phyloP scores from a whole-genome alignment of 2,113 vertebrate genomes.

The Tringa solitaria region DNA sequence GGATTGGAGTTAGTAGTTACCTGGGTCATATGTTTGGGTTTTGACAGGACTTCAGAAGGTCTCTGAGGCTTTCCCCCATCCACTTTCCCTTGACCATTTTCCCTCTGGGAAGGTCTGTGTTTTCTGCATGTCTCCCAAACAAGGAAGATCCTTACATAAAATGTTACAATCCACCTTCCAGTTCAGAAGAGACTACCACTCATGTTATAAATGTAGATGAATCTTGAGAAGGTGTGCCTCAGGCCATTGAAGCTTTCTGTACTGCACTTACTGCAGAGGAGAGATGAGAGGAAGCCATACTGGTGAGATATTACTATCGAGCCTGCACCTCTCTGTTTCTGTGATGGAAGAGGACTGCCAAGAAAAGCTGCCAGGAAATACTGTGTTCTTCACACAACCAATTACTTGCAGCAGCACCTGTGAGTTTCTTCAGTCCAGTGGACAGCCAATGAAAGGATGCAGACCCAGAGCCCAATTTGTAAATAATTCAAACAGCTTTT shows the following conservation, averaged over 20 bases:
- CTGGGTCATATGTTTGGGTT: accelerated
- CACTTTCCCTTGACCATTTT: neutral
- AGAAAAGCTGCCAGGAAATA: neutral
- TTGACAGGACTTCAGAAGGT: neutral
- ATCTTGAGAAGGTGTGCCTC: neutral
- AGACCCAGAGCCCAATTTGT: neutral
- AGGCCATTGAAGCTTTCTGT: neutral
- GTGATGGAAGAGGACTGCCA: neutral
- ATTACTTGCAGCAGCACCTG: neutral
- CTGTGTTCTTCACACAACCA: neutral
- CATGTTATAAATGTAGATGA: neutral
- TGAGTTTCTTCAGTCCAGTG: neutral
- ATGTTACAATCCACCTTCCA: neutral
- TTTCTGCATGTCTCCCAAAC: neutral
- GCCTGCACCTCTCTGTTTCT: neutral
- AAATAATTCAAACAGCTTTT: conserved; percentile 38
- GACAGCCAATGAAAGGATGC: neutral
- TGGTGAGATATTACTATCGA: neutral
- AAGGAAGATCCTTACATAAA: neutral
- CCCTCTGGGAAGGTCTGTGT: neutral
- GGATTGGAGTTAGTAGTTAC: neutral
- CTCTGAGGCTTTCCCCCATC: neutral
- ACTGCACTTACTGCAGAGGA: neutral
- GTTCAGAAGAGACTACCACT: neutral
- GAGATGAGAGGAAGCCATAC: neutral